Percentiles rank a stretch among this genome's conserved stretches.
Evolutionary conservation across 2,888 invertebrate genomes (phyloP).

Genomic region (Antheraea assamensis): DNA sequence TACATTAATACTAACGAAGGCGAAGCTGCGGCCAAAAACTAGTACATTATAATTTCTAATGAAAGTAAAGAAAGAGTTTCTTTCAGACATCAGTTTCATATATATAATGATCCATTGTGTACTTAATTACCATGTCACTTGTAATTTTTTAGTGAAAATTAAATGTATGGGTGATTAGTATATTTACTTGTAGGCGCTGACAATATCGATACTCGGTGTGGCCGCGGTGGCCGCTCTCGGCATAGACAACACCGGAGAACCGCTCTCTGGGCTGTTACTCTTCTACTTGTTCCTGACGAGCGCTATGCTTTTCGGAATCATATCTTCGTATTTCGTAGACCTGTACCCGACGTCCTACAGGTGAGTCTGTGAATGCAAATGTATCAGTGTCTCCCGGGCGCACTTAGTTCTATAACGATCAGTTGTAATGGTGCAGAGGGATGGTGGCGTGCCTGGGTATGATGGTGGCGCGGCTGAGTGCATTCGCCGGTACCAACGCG

Average conservation of each 20-base stretch:
- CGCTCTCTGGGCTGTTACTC: constrained; percentile 64
- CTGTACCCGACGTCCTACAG: constrained; percentile 72
- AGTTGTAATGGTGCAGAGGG: constrained; percentile 46
- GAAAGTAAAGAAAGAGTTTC: too few relatives aligned
- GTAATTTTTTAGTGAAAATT: too few relatives aligned
- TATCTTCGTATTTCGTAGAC: constrained; percentile 72
- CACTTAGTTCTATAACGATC: not conserved
- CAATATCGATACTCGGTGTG: constrained; percentile 58
- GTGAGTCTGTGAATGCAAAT: constrained; percentile 38
- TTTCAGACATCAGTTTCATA: too few relatives aligned
- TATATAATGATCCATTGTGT: too few relatives aligned
- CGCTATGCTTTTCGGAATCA: constrained; percentile 69
- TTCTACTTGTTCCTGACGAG: constrained; percentile 71
- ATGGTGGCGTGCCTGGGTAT: constrained; percentile 74
- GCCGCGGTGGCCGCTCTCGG: constrained; percentile 59
- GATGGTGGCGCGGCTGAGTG: constrained; percentile 72
- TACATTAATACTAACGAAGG: too few relatives aligned
- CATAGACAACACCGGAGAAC: constrained; percentile 60
- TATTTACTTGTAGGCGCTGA: constrained; percentile 34
- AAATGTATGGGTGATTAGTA: not conserved
- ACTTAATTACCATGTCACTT: too few relatives aligned
- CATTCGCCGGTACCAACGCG: constrained; percentile 67
- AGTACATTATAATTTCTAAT: too few relatives aligned
- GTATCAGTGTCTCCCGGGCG: not conserved
- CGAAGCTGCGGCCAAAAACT: too few relatives aligned